Base-by-base conservation (phyloP, 1,140 invertebrate genomes). In the Trichonephila clavata region DNA sequence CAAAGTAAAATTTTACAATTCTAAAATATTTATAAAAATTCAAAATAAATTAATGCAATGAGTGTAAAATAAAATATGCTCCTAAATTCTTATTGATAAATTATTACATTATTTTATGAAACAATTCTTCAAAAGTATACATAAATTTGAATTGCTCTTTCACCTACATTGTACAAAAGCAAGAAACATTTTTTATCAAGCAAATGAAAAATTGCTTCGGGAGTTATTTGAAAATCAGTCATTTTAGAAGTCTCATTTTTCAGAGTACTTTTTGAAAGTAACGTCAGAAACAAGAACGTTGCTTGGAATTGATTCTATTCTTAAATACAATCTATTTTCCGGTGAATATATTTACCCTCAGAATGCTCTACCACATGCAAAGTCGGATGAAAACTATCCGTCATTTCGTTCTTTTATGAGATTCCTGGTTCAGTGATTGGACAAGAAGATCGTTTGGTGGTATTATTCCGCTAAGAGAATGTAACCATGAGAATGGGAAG, bases 371-470 rank as follows among this genome's bases (percentile, higher is more conserved):
- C 81, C 81, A 84, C 81, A 80, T 43, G 39, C 27, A 80, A 80
- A 84, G 81, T 84, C 60, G 32, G n/a, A 63, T 60, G 60, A 65
- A 63, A 27, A 27, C 86, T 63, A 87, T 87, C 60, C 24, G 24
- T 87, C 86, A 87, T 87, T 63, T 21, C 60, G 59, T 65, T 87
- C 86, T 87, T 87, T 87, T 87, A 87, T 87, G 86, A 87, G 86
- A 21, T 57, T 63, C 59, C 59, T 60, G 24, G 57, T 21, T 63
- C 27, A 63, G 39, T 87, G 86, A 87, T 87, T 87, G 86, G 86
- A 21, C 84, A 32, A 63, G 43, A 61, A 86, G 60, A 87, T 87
- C 86, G 86, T 87, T 87, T 57, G 18, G 86, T 20, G 86, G 61
- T 65, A 84, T 59, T 59, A 50, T 59, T 84, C 81, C 68, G 10